These are phyloP conservation scores for Oenanthe melanoleuca DNA, from an alignment of 2,113 vertebrate species.

Conservation along the genomic window DNA sequence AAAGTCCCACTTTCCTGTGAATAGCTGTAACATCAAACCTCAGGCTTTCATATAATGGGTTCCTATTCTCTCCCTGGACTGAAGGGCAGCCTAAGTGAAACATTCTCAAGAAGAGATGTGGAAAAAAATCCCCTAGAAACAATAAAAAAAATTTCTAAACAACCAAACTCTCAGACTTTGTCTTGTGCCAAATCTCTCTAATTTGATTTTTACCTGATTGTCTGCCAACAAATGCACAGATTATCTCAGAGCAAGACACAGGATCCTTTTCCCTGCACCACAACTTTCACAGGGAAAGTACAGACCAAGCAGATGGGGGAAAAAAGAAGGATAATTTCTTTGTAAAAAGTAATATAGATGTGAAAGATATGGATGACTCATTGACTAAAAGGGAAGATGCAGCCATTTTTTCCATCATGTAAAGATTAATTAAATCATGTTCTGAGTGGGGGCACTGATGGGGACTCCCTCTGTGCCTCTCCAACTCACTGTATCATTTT, in stretches of 20 bases:
- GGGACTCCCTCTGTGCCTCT: neutral
- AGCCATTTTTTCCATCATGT: neutral
- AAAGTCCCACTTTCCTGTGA: conserved; percentile 29
- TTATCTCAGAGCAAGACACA: conserved; percentile 9
- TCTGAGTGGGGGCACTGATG: neutral
- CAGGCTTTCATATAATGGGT: neutral
- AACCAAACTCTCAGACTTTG: neutral
- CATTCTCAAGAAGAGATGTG: conserved; percentile 3
- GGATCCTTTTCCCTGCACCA: neutral
- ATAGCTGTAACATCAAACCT: conserved; percentile 42
- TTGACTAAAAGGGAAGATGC: neutral
- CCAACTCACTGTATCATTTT: neutral
- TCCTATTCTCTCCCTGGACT: neutral
- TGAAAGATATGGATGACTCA: neutral
- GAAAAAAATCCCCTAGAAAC: conserved; percentile 10
- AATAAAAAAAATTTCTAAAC: neutral
- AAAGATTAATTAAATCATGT: neutral
- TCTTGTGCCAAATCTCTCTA: neutral
- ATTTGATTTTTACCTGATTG: conserved; percentile 10
- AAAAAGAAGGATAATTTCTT: neutral
- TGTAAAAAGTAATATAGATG: neutral
- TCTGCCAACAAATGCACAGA: conserved; percentile 8
- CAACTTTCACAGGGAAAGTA: neutral
- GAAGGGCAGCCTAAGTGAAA: neutral
- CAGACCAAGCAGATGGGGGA: neutral